phyloP scores from a whole-genome alignment of 2,888 invertebrate genomes.

The Hirtodrosophila cameraria region DNA sequence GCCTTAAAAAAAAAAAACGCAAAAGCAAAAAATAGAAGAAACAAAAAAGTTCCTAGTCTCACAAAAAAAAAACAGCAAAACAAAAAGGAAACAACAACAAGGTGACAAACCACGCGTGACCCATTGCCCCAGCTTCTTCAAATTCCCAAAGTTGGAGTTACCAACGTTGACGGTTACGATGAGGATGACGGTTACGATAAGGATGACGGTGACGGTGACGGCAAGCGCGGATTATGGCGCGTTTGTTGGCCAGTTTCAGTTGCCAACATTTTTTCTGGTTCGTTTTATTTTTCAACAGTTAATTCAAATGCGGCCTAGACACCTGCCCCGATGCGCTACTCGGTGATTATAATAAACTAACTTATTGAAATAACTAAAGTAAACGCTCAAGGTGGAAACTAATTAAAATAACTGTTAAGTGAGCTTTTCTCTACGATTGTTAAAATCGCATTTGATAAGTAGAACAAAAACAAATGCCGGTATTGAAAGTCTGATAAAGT shows the following conservation, averaged over 20 bases:
- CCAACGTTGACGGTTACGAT: conserved; percentile 47
- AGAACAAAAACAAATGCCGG: too few species aligned
- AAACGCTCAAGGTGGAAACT: too few species aligned
- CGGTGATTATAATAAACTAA: not conserved
- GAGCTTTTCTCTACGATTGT: too few species aligned
- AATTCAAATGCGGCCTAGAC: conserved; percentile 22
- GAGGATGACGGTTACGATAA: conserved; percentile 51
- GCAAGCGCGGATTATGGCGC: conserved; percentile 73
- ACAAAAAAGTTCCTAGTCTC: conserved; percentile 28
- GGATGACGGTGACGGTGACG: conserved; percentile 46
- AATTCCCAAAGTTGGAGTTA: not conserved
- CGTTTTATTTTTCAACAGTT: not conserved
- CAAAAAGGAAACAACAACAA: conserved; percentile 51
- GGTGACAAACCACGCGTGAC: conserved; percentile 75
- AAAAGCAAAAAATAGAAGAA: conserved; percentile 7
- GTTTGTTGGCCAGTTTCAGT: conserved; percentile 49
- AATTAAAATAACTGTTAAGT: too few species aligned
- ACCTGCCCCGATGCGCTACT: conserved; percentile 18
- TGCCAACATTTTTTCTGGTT: conserved; percentile 12
- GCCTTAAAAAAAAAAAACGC: conserved; percentile 13
- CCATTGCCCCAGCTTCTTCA: conserved; percentile 21
- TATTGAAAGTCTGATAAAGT: too few species aligned
- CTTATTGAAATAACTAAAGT: not conserved
- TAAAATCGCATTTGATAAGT: too few species aligned
- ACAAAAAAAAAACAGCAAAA: conserved; percentile 21